phyloP scores from a whole-genome alignment of 2,888 invertebrate genomes.

The Dione juno region DNA sequence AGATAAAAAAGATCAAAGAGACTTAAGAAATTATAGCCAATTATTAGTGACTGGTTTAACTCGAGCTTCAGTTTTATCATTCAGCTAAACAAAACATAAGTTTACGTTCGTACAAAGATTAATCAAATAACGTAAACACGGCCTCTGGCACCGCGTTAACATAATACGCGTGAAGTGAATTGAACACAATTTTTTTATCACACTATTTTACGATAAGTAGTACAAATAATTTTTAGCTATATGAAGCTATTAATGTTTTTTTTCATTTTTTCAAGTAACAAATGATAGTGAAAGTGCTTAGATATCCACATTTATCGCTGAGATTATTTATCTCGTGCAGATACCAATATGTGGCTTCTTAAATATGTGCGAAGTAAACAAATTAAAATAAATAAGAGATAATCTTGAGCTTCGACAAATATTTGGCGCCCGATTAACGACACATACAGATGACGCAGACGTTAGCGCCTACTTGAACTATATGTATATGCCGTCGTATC shows the following conservation, averaged over 20 bases:
- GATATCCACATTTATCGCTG: not conserved
- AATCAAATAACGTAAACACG: no score
- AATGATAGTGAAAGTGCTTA: no score
- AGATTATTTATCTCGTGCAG: constrained; percentile 1
- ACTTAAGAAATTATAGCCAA: not conserved
- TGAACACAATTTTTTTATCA: constrained; percentile 22
- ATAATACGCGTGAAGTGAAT: constrained; percentile 27
- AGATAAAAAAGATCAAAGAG: constrained; percentile 20
- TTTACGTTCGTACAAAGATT: constrained; percentile 6
- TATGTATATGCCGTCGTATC: constrained; percentile 24
- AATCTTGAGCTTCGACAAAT: constrained; percentile 29
- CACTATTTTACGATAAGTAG: not conserved
- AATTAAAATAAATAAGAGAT: constrained; percentile 12
- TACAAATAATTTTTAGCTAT: no score
- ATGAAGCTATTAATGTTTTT: no score
- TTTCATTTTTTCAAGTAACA: no score
- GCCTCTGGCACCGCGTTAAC: constrained; percentile 17
- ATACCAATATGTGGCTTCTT: constrained; percentile 17
- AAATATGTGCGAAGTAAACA: constrained; percentile 16
- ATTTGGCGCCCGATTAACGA: constrained; percentile 34
- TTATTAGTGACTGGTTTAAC: constrained; percentile 12
- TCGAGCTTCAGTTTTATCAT: constrained; percentile 13
- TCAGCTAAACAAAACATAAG: constrained; percentile 11
- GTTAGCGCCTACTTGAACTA: constrained; percentile 37
- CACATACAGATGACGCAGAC: constrained; percentile 30